A percentile compares a stretch with the other conserved stretches of the same genome.
Evolutionary conservation across 2,888 invertebrate species (phyloP).

Genomic region (Dicyrtomina minuta): DNA sequence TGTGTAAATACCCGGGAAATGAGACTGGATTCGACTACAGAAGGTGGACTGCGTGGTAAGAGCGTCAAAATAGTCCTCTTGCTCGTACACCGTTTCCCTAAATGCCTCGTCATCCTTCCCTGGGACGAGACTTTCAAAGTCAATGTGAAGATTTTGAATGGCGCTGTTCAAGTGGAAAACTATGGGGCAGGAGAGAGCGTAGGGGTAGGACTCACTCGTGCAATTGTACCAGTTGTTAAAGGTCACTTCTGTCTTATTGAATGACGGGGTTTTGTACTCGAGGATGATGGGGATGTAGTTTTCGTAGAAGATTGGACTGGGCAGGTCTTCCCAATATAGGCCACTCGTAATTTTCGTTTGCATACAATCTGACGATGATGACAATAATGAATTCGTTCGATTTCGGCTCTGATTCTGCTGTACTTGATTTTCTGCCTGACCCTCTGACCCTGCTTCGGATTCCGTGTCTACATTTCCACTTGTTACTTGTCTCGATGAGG

Average conservation of each 20-base stretch:
- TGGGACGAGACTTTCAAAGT: slow-evolving; percentile 47
- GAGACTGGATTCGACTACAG: slow-evolving; percentile 46
- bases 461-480: too few relatives aligned
- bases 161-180: slow-evolving; percentile 50
- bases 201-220: slow-evolving; percentile 38
- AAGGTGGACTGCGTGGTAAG: slow-evolving; percentile 35
- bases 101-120: slow-evolving; percentile 30
- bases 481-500: too few relatives aligned
- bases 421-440: too few relatives aligned
- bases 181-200: slow-evolving; percentile 46
- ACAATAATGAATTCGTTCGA: too few relatives aligned
- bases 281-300: slow-evolving; percentile 38
- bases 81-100: too few relatives aligned
- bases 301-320: slow-evolving; percentile 42
- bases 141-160: slow-evolving; percentile 45
- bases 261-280: slow-evolving; percentile 37
- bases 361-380: too few relatives aligned
- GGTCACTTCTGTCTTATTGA: slow-evolving; percentile 43
- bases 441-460: too few relatives aligned
- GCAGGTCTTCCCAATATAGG: slow-evolving; percentile 30
- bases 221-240: slow-evolving; percentile 50
- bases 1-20: slow-evolving; percentile 39
- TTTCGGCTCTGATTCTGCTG: too few relatives aligned
- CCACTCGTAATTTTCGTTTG: slow-evolving; percentile 27
- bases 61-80: slow-evolving; percentile 7